phyloP scores from a whole-genome alignment of 2,888 invertebrate species.

The Biston stratarius region DNA sequence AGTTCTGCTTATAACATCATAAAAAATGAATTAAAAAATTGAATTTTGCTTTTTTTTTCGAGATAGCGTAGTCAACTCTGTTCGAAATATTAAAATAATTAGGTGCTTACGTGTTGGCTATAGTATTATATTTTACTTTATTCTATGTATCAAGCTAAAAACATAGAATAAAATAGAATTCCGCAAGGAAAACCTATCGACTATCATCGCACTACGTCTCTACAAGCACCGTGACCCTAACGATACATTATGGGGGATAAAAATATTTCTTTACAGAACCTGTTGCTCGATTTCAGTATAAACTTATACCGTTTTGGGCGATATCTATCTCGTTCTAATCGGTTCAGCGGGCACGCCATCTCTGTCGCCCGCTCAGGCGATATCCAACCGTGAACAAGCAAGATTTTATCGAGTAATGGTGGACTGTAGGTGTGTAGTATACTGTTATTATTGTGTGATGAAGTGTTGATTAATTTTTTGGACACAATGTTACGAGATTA shows the following conservation, averaged over 20 bases:
- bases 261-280: slow-evolving; percentile 79
- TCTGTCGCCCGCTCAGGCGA: slow-evolving; percentile 15
- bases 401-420: slow-evolving; percentile 40
- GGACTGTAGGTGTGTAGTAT: slow-evolving; percentile 21
- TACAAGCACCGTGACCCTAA: slow-evolving; percentile 64
- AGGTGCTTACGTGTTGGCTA: too few species aligned
- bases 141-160: too few species aligned
- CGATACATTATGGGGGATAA: slow-evolving; percentile 80
- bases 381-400: slow-evolving; percentile 25
- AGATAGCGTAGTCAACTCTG: too few species aligned
- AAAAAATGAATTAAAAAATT: too few species aligned
- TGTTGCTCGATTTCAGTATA: slow-evolving; percentile 75
- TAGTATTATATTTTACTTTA: too few species aligned
- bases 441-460: too few species aligned
- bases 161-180: too few species aligned
- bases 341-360: slow-evolving; percentile 15
- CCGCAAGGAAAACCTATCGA: slow-evolving; percentile 56
- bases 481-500: slow-evolving; percentile 24
- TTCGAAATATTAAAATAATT: too few species aligned
- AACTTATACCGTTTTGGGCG: slow-evolving; percentile 53
- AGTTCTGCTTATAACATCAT: too few species aligned
- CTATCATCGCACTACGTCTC: slow-evolving; percentile 57
- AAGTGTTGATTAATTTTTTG: slow-evolving; percentile 37
- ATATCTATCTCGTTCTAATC: slow-evolving; percentile 44
- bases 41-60: too few species aligned